Conservation (phyloP, 2,888 invertebrate genomes). For the Brachylomia viminalis region DNA sequence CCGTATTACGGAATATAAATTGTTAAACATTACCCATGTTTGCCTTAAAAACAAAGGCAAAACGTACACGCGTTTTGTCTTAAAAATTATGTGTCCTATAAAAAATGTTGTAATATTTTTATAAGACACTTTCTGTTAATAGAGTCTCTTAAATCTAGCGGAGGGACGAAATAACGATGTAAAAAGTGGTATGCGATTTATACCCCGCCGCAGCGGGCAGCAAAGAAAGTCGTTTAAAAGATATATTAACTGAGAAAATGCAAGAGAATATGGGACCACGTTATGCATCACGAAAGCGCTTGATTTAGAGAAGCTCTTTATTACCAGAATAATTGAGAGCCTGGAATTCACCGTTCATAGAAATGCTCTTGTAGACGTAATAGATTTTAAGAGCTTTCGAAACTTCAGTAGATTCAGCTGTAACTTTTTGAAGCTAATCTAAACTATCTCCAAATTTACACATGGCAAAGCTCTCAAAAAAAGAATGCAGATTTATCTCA, state of each 20-base stretch:
- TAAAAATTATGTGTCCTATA: slow-evolving; percentile 53
- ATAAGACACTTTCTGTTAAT: slow-evolving; percentile 59
- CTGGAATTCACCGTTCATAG: slow-evolving; percentile 36
- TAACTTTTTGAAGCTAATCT: slow-evolving; percentile 31
- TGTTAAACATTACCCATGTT: slow-evolving; percentile 45
- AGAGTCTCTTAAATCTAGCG: slow-evolving; percentile 65
- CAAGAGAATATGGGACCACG: slow-evolving; percentile 74
- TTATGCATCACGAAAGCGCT: slow-evolving; percentile 72
- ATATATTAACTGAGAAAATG: slow-evolving; percentile 83
- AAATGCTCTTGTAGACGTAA: slow-evolving; percentile 31
- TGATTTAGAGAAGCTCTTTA: slow-evolving; percentile 71
- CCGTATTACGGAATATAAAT: slow-evolving; percentile 49
- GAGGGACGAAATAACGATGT: slow-evolving; percentile 59
- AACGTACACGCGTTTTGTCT: slow-evolving; percentile 37
- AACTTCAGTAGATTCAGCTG: neutral
- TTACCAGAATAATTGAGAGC: slow-evolving; percentile 60
- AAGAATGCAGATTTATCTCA: slow-evolving; percentile 57
- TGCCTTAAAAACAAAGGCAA: slow-evolving; percentile 48
- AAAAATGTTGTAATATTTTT: slow-evolving; percentile 62
- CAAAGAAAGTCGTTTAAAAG: slow-evolving; percentile 81
- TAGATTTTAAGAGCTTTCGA: slow-evolving; percentile 23
- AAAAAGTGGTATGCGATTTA: slow-evolving; percentile 74
- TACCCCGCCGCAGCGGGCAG: slow-evolving; percentile 68
- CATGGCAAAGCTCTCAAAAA: slow-evolving; percentile 30
- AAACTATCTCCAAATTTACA: slow-evolving; percentile 33